Base-by-base conservation (phyloP, 53 echinoderm and acorn worm species). In the Astropecten irregularis region DNA sequence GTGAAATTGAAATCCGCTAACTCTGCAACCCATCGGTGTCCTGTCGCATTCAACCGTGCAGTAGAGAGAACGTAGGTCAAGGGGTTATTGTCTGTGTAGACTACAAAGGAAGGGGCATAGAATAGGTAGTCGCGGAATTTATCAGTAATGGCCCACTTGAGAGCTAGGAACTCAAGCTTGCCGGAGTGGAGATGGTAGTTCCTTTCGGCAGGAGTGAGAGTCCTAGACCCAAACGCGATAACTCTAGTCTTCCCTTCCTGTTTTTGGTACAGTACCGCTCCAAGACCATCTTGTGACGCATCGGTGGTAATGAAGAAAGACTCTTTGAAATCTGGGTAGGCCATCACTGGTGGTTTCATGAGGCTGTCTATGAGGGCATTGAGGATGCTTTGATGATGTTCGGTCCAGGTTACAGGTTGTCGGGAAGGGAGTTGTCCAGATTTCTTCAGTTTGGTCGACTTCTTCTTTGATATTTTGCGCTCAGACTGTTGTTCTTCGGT, bases 81-180 rank as follows among this genome's bases (percentile, higher is more conserved):
- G 2, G 84, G 89, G 49, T 89, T 84, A 54, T 89, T 89, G 57
- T 89, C 84, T 10, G 76, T 89, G 51, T 84, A 89, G 26, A 89
- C 89, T 2, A 84, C 74, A 77, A 85, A 89, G 4, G 21, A 10
- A n/a, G 32, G 2, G 3, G 85, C 73, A 85, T 85, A 85, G 8
- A 22, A 68, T 26, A 87, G 21, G 57, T 87, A 87, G 42, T 79
- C 79, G 16, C 69, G 27, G 48, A 77, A 87, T 2, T 63, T 67
- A 14, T 87, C 79, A 4, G 69, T 68, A 8, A 87, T 46, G 14
- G 71, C 53, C 85, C 74, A 85, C 40, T 85, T 85, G 15, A 73
- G 34, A 8, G 85, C 85, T 27, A 73, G 44, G 38, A 77, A 77
- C 38, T 87, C 77, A 5, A 77, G 46, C 46, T 87, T 70, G 28